phyloP scores from a whole-genome alignment of 2,888 invertebrate genomes.

The Epinotia brunnichana region DNA sequence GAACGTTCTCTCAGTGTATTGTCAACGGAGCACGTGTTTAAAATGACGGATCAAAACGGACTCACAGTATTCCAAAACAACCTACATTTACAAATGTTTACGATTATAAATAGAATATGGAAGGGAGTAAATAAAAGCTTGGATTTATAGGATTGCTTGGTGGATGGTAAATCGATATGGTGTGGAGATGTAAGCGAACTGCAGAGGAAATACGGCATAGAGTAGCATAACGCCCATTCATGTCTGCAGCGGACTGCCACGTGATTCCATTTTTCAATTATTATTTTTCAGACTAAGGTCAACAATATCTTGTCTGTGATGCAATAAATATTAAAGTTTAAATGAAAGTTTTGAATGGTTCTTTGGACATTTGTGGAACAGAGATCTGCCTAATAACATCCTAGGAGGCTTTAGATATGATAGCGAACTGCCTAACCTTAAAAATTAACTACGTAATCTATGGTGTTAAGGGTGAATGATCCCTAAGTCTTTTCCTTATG shows the following conservation, averaged over 20 bases:
- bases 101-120: not conserved
- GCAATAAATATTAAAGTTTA: not conserved
- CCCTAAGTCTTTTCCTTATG: no score
- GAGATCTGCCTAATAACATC: not conserved
- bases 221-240: slow-evolving; percentile 74
- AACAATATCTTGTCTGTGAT: not conserved
- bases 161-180: slow-evolving; percentile 74
- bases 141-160: slow-evolving; percentile 51
- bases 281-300: slow-evolving; percentile 9
- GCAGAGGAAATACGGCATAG: slow-evolving; percentile 80
- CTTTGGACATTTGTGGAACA: not conserved
- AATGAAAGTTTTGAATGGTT: not conserved
- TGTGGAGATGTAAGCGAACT: slow-evolving; percentile 74
- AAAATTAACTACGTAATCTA: no score
- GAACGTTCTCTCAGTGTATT: slow-evolving; percentile 1
- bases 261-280: slow-evolving; percentile 48
- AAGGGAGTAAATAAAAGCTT: slow-evolving; percentile 13
- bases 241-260: slow-evolving; percentile 70
- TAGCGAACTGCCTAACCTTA: no score
- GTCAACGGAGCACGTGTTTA: slow-evolving; percentile 29
- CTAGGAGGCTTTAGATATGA: not conserved
- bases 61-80: slow-evolving; percentile 12
- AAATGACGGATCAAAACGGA: slow-evolving; percentile 21
- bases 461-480: no score
- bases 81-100: not conserved